Percentiles rank a stretch among this genome's conserved stretches.
Conservation (phyloP, 1,140 invertebrate genomes). For the Pissodes strobi region DNA sequence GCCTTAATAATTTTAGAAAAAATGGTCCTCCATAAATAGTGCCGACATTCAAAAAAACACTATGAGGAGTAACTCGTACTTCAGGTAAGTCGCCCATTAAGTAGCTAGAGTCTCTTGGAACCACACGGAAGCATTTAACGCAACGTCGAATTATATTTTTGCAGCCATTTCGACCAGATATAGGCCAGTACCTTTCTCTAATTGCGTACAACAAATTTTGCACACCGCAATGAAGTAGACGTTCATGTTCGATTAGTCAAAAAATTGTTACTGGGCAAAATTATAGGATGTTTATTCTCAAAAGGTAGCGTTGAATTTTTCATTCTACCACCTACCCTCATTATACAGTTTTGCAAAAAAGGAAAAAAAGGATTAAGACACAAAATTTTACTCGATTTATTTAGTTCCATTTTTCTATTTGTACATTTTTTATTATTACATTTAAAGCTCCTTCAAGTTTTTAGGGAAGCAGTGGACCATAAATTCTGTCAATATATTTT, state of each 20-base stretch:
- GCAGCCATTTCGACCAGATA: slow-evolving; percentile 24
- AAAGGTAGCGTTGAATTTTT: slow-evolving; percentile 31
- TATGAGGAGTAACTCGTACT: not conserved
- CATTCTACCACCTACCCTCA: slow-evolving; percentile 46
- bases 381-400: slow-evolving; percentile 21
- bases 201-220: too few relatives aligned
- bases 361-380: too few relatives aligned
- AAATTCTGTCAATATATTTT: slow-evolving; percentile 2
- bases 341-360: slow-evolving; percentile 39
- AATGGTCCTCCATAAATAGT: too few relatives aligned
- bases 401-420: slow-evolving; percentile 15
- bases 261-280: slow-evolving; percentile 29
- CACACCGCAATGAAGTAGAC: too few relatives aligned
- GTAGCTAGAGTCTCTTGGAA: slow-evolving; percentile 16
- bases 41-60: too few relatives aligned
- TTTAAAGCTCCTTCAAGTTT: slow-evolving; percentile 6
- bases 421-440: slow-evolving; percentile 19
- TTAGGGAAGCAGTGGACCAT: not conserved
- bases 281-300: slow-evolving; percentile 37
- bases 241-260: slow-evolving; percentile 40
- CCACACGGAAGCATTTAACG: slow-evolving; percentile 40
- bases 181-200: too few relatives aligned
- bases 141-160: too few relatives aligned
- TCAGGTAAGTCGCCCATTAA: too few relatives aligned
- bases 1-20: too few relatives aligned